Base-by-base conservation (phyloP, 1,140 invertebrate species). In the Drosophila cardini region DNA sequence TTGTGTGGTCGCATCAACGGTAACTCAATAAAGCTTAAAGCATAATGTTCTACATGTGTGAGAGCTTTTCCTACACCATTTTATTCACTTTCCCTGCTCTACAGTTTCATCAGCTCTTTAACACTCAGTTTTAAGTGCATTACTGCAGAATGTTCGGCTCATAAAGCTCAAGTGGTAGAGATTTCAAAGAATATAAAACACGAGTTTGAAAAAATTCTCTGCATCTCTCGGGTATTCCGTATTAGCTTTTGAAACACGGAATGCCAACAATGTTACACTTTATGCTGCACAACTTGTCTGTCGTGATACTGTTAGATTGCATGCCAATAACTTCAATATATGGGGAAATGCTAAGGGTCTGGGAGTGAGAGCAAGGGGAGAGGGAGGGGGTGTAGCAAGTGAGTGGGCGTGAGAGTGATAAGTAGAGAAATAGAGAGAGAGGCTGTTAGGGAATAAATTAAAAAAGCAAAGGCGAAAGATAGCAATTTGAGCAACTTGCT, bases 61-160 rank as follows among this genome's bases (percentile, higher is more conserved):
- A 55, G 40, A 48, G 18, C 18, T 26, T 36, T 61, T 32, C n/a
- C 55, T 4, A 42, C 30, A 15, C 10, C 30, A 26, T 26, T 38
- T 40, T n/a, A n/a, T n/a, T 13, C 13, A 3, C 9, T 13, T 18
- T 2, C 11, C 21, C 13, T 11, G 34, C 13, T 10, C 18, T 15
- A 16, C n/a, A 65, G 68, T 61, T 60, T 53, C 79, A 67, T 50
- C 78, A 85, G 82, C 82, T 82, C 78, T 82, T 85, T 86, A 86
- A 87, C 82, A 86, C 82, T 58, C 76, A 72, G 67, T 87, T 72
- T 87, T 76, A 82, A 86, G 83, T 87, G 78, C 76, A 78, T 85
- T 85, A 72, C 81, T 68, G 78, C 76, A 70, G 74, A 72, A 56
- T 68, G 32, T n/a, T 38, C 36, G 26, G 48, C 48, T 57, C 76